These are phyloP conservation scores for Tyrannus savana DNA, from an alignment of 2,113 vertebrate genomes.

Conservation along the genomic window DNA sequence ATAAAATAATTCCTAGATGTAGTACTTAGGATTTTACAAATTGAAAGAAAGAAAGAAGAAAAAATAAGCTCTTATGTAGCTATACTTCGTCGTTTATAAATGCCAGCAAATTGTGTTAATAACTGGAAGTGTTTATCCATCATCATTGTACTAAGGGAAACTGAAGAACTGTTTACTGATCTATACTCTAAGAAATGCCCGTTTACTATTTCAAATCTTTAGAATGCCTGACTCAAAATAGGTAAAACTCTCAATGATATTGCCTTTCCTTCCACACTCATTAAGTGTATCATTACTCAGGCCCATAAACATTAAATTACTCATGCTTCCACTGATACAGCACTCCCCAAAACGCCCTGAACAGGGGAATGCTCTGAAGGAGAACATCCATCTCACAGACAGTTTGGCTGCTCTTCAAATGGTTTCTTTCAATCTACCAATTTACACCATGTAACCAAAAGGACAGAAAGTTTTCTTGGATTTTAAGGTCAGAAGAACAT, in stretches of 20 bases:
- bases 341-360: accelerated
- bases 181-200: neutral
- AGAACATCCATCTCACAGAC: neutral
- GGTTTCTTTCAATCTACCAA: neutral
- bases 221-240: neutral
- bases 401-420: neutral
- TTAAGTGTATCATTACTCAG: accelerated
- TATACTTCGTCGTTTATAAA: neutral
- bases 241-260: neutral
- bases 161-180: neutral
- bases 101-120: neutral
- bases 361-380: neutral
- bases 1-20: conserved; percentile 22
- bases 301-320: too few species aligned
- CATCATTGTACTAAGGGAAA: neutral
- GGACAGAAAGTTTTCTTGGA: neutral
- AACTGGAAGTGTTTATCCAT: neutral
- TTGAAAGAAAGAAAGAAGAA: neutral
- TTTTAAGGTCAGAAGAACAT: neutral
- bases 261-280: neutral
- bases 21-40: neutral
- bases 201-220: neutral
- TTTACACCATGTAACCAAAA: neutral
- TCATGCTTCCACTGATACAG: accelerated
- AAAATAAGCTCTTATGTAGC: neutral